Evolutionary conservation across 2,113 vertebrate species (phyloP).

Genomic region (Pseudopipra pipra): DNA sequence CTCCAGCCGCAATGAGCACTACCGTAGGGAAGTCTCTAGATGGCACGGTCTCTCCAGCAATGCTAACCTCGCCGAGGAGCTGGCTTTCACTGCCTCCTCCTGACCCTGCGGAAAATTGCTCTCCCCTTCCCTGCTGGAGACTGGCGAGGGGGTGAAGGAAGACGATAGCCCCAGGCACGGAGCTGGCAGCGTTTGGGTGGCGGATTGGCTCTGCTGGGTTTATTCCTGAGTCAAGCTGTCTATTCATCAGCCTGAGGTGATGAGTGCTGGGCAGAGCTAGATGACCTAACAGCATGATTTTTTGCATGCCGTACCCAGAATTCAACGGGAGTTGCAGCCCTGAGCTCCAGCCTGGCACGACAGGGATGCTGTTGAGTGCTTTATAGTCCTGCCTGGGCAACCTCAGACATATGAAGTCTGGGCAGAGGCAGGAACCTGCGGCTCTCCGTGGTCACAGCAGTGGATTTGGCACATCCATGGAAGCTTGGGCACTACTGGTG

Average conservation of each 20-base stretch:
- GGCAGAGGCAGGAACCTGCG: background rate
- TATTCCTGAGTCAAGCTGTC: background rate
- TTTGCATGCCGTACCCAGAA: background rate
- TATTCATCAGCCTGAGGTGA: background rate
- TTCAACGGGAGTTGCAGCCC: background rate
- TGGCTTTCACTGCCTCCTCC: background rate
- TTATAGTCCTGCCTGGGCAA: background rate
- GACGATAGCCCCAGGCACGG: background rate
- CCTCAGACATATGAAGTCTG: background rate
- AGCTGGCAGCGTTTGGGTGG: background rate
- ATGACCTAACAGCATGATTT: background rate
- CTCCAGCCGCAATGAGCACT: background rate
- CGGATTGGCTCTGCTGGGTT: background rate
- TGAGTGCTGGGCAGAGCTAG: background rate
- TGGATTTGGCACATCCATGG: background rate
- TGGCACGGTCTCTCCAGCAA: constrained; percentile 53
- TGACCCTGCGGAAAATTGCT: background rate
- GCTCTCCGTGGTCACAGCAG: background rate
- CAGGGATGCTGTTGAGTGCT: background rate
- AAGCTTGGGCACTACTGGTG: background rate
- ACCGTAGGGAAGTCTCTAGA: constrained; percentile 22
- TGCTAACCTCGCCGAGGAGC: background rate
- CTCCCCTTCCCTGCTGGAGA: background rate
- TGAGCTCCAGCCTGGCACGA: background rate
- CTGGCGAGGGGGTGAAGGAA: background rate